These are phyloP conservation scores for Steinernema feltiae DNA, from an alignment of 1,140 invertebrate genomes.

Conservation along the genomic window DNA sequence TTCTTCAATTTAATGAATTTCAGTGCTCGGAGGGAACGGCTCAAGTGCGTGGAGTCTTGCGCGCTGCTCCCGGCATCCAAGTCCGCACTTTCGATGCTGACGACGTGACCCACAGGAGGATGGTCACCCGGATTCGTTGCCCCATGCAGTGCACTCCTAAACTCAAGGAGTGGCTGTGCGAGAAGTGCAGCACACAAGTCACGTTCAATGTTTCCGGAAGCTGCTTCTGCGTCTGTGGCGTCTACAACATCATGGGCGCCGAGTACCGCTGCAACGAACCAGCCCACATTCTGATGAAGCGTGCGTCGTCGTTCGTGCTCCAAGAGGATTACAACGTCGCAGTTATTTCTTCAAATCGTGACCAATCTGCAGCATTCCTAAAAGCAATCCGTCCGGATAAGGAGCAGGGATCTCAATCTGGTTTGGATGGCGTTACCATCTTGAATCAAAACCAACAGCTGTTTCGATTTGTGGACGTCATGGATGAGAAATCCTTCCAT, in stretches of 20 bases:
- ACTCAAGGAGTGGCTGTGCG: background rate
- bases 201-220: background rate
- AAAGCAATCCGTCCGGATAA: background rate
- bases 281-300: background rate
- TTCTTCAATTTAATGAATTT: background rate
- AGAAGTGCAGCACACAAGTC: background rate
- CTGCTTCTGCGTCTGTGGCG: background rate
- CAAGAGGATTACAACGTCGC: background rate
- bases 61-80: background rate
- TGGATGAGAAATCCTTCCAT: background rate
- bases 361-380: background rate
- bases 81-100: background rate
- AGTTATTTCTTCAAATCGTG: background rate
- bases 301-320: background rate
- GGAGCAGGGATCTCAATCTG: no score
- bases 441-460: background rate
- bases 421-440: background rate
- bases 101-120: background rate
- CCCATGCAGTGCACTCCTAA: background rate
- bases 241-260: background rate
- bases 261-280: slow-evolving; percentile 5
- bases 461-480: background rate
- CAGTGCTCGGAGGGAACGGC: background rate
- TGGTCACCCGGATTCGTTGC: slow-evolving; percentile 1
- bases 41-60: background rate